Evolutionary conservation across 2,888 invertebrate genomes (phyloP), one percentile per base, ranked within the genome.

Genomic region (Noctuana brunneofusca): DNA sequence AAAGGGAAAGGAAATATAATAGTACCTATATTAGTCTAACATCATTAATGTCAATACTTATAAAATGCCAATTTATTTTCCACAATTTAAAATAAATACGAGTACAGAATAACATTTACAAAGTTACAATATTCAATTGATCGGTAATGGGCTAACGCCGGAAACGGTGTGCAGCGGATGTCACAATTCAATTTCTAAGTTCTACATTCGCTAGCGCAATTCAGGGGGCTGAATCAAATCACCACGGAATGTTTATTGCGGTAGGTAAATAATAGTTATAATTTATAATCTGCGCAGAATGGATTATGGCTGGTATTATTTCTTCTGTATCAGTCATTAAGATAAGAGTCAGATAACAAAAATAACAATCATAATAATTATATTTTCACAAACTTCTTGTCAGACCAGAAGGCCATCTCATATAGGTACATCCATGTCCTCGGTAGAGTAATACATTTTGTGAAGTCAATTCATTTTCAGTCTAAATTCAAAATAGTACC

Each of bases 141-240:
- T 52, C 52, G 18, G 14, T 14, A 49, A 52, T 32, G 16, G 52
- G n/a, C 53, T n/a, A 38, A n/a, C 53, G 53, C 53, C 32, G 53
- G 53, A 53, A 53, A 35, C 38, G 35, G 35, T 32, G 35, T 35
- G 53, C 35, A 53, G 35, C 53, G 35, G 53, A 53, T 38, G 27
- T 53, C 35, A 53, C 53, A n/a, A 22, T 53, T 53, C 52, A 32
- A 52, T 52, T 52, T 49, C 49, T 49, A 49, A 52, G 52, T 32
- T 52, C 32, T 50, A 49, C 27, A 50, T 50, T 50, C 9, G 32
- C 52, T 12, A 52, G 30, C 11, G 52, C 11, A 18, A 18, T 52
- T 52, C 27, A 50, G 11, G n/a, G 32, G 52, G 14, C 52, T 48
- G 18, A 4, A 24, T 49, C n/a, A 27, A 49, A 24, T 43, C 43